Evolutionary conservation across 2,888 invertebrate genomes (phyloP).

Genomic region (Philopedon plagiatum): DNA sequence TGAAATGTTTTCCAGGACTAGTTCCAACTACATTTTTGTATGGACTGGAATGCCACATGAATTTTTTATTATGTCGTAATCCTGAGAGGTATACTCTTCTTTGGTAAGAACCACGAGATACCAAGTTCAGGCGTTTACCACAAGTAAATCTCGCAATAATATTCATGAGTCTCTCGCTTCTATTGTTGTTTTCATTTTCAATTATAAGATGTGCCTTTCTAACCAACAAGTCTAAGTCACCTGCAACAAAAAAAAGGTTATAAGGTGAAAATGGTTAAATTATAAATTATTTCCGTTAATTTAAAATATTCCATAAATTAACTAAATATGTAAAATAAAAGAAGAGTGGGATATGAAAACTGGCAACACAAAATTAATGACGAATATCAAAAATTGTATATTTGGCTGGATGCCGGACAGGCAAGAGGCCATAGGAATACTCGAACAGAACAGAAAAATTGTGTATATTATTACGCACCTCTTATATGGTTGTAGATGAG

Average conservation of each 20-base stretch:
- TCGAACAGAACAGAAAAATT: too few species aligned
- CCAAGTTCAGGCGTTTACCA: constrained; percentile 42
- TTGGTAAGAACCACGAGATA: constrained; percentile 38
- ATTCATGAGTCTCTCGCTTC: constrained; percentile 40
- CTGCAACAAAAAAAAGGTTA: constrained; percentile 1
- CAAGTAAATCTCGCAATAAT: constrained; percentile 42
- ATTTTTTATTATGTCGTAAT: constrained; percentile 41
- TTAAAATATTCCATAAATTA: too few species aligned
- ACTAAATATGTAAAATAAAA: too few species aligned
- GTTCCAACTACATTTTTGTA: constrained; percentile 32
- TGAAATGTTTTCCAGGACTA: constrained; percentile 33
- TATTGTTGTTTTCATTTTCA: constrained; percentile 43
- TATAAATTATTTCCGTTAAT: too few species aligned
- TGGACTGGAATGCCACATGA: constrained; percentile 42
- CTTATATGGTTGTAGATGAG: neutral
- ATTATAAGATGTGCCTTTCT: constrained; percentile 32
- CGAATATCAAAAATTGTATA: too few species aligned
- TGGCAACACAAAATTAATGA: too few species aligned
- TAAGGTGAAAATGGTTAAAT: too few species aligned
- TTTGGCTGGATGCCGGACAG: too few species aligned
- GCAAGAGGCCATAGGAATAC: too few species aligned
- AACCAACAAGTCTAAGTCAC: constrained; percentile 13
- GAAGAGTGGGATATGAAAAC: too few species aligned
- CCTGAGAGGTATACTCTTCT: constrained; percentile 39
- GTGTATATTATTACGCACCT: neutral